phyloP scores from a whole-genome alignment of 2,888 invertebrate genomes.

The Andrena camellia region DNA sequence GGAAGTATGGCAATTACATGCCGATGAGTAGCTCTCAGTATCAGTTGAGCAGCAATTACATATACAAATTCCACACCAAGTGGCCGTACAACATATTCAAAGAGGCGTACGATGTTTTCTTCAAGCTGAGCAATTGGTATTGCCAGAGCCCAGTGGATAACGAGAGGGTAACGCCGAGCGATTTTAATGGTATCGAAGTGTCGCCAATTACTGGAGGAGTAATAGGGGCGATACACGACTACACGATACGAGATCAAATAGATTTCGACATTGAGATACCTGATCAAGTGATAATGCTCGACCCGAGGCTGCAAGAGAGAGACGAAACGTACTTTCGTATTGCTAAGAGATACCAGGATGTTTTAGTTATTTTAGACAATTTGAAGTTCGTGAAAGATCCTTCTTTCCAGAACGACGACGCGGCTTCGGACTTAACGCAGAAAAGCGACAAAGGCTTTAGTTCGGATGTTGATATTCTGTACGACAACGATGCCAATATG shows the following conservation, averaged over 20 bases:
- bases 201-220: slow-evolving; percentile 85
- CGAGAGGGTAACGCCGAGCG: neutral
- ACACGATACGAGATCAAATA: slow-evolving; percentile 77
- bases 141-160: neutral
- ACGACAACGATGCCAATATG: neutral
- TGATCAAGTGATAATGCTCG: slow-evolving; percentile 87
- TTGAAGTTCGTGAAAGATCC: slow-evolving; percentile 42
- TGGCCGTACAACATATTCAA: slow-evolving; percentile 85
- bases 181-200: slow-evolving; percentile 79
- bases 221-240: slow-evolving; percentile 86
- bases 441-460: neutral
- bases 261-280: slow-evolving; percentile 86
- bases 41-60: slow-evolving; percentile 83
- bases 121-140: slow-evolving; percentile 74
- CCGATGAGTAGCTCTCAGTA: slow-evolving; percentile 86
- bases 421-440: neutral
- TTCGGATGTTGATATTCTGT: neutral
- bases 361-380: slow-evolving; percentile 77
- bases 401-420: neutral
- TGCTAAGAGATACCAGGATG: slow-evolving; percentile 83
- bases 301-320: slow-evolving; percentile 85
- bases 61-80: slow-evolving; percentile 85
- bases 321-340: slow-evolving; percentile 85
- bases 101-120: slow-evolving; percentile 80
- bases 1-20: slow-evolving; percentile 84